A percentile compares a stretch with the other conserved stretches of the same genome.
Evolutionary conservation across 2,888 invertebrate genomes (phyloP).

Genomic region (Choristoneura rosaceana): DNA sequence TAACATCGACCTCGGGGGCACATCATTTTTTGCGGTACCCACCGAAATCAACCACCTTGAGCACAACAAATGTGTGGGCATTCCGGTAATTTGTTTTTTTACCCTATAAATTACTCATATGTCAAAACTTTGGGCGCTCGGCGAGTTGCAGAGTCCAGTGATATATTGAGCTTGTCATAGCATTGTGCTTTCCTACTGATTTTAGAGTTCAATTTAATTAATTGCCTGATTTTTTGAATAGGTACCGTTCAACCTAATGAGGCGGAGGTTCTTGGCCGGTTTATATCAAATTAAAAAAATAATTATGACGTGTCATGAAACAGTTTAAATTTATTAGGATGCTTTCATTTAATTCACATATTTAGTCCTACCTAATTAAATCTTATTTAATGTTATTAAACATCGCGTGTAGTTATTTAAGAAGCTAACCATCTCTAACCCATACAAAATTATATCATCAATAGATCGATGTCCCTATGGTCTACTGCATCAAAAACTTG

Average conservation of each 20-base stretch:
- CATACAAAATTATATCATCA: too few species aligned
- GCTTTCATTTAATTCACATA: not conserved
- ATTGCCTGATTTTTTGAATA: constrained; percentile 58
- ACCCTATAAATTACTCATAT: constrained; percentile 84
- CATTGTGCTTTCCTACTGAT: constrained; percentile 71
- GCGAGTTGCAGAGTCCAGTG: constrained; percentile 67
- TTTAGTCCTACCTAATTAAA: too few species aligned
- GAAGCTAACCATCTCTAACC: too few species aligned
- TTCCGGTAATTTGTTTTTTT: constrained; percentile 84
- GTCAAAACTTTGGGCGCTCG: constrained; percentile 79
- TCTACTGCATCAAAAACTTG: too few species aligned
- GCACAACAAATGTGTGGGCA: constrained; percentile 81
- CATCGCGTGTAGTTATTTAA: too few species aligned
- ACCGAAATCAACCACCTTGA: constrained; percentile 83
- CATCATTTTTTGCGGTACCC: constrained; percentile 82
- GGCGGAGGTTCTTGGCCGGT: constrained; percentile 45
- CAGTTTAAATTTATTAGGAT: not conserved
- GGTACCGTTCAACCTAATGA: constrained; percentile 66
- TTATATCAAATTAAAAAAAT: not conserved
- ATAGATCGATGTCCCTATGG: too few species aligned
- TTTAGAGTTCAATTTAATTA: constrained; percentile 72
- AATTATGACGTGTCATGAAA: not conserved
- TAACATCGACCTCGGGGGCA: constrained; percentile 61
- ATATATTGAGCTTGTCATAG: constrained; percentile 83
- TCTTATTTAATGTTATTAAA: too few species aligned